Conservation (phyloP, 2,113 vertebrate species). For the Tricholaema leucomelas region DNA sequence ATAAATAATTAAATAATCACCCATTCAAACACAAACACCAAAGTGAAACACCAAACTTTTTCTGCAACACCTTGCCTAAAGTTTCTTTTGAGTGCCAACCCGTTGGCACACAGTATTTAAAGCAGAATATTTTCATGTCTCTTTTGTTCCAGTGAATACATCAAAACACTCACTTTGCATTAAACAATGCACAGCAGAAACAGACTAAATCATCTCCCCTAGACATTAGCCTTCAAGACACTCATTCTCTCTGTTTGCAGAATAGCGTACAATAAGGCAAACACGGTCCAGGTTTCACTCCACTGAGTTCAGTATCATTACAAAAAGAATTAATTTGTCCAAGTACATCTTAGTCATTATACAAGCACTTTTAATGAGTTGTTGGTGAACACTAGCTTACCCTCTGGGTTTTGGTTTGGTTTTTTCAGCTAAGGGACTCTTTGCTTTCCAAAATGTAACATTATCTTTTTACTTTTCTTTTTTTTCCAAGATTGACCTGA, state of each 20-base stretch:
- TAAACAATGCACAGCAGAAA: background rate
- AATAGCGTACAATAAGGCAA: background rate
- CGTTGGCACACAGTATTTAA: background rate
- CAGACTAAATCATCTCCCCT: background rate
- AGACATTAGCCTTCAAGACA: background rate
- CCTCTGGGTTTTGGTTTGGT: background rate
- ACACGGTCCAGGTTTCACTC: background rate
- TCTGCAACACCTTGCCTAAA: constrained; percentile 20
- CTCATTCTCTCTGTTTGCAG: background rate
- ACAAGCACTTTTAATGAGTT: background rate
- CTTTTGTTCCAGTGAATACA: background rate
- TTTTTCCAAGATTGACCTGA: background rate
- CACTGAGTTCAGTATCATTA: background rate
- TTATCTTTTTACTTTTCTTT: background rate
- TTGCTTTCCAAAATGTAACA: background rate
- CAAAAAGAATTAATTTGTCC: constrained; percentile 12
- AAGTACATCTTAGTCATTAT: background rate
- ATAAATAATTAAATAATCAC: constrained; percentile 40
- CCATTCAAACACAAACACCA: background rate
- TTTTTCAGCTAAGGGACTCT: background rate
- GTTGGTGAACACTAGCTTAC: background rate
- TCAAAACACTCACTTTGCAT: background rate
- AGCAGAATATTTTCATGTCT: background rate
- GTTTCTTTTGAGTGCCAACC: background rate
- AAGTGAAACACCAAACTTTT: background rate